Base-by-base conservation (phyloP, 92 coral and sea anemone genomes). In the Phenganax marumi region DNA sequence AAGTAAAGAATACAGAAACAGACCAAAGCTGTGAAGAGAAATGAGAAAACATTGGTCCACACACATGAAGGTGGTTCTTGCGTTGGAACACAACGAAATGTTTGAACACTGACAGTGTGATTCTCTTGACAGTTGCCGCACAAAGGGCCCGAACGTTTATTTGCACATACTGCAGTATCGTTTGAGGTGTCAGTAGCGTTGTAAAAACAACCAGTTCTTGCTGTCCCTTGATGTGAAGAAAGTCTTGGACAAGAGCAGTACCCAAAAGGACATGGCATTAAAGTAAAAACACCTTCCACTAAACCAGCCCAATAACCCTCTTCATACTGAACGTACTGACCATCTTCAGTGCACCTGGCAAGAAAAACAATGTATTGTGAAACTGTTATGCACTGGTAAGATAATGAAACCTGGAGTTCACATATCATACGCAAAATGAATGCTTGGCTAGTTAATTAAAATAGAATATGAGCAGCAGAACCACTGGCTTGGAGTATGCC, bases 291-390 rank as follows among this genome's bases (percentile, higher is more conserved):
- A 21, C 88, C 92, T 26, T 87, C 74, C 13, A 73, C 50, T 52
- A 85, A 86, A 56, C 99, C 99, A 23, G 89, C 92, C 99, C 99
- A 96, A 88, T 86, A 82, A 62, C 97, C 99, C 78, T 91, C 88
- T 26, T 75, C 72, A 51, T 93, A 76, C 55, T 87, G 93, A 3
- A 96, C 90, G 4, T 81, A 86, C 50, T 84, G 85, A 8, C 89
- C 86, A 68, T 85, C 90, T 10, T 64, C 84, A 61, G 85, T 60
- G 58, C 98, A 92, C 53, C 98, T 94, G 72, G 50, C 14, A 33
- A 16, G 26, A 52, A 24, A 83, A 50, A 65, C 56, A 33, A 13
- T 21, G 16, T 14, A 11, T 62, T 62, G 22, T 56, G 5, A 6
- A 14, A 33, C 43, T 33, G 43, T 33, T 33, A 33, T 33, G 43